Conservation (phyloP, 2,797 vertebrate species). For the Pagetopsis macropterus region DNA sequence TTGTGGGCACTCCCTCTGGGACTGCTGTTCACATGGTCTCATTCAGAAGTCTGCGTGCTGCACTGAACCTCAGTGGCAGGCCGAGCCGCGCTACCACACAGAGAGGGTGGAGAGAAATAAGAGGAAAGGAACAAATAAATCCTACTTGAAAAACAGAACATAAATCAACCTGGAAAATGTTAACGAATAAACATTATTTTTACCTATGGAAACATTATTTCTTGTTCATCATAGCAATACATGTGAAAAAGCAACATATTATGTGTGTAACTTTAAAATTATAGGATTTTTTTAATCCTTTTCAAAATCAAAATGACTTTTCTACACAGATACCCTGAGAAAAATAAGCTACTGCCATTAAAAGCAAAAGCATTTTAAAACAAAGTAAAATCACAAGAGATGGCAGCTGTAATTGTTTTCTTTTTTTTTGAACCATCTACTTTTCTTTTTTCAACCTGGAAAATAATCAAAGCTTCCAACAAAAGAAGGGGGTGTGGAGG, state of each 20-base stretch:
- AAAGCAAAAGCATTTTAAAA: constrained; percentile 54
- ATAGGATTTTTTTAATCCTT: constrained; percentile 6
- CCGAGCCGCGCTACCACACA: constrained; percentile 1
- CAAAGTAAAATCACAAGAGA: constrained; percentile 50
- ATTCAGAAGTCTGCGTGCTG: constrained; percentile 65
- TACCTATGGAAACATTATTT: neutral
- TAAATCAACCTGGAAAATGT: neutral
- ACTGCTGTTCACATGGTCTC: constrained; percentile 74
- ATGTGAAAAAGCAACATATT: neutral
- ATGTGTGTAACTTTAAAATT: constrained; percentile 18
- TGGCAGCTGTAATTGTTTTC: constrained; percentile 32
- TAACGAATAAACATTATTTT: neutral
- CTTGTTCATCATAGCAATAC: neutral
- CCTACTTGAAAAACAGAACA: neutral
- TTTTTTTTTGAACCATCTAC: constrained; percentile 1
- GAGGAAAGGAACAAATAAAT: constrained; percentile 13
- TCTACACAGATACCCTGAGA: constrained; percentile 19
- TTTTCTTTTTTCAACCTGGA: constrained; percentile 67
- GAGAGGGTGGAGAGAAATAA: constrained; percentile 14
- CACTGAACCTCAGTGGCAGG: constrained; percentile 17
- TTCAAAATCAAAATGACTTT: constrained; percentile 15
- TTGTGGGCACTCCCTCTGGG: constrained; percentile 78
- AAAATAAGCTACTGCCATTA: constrained; percentile 7
- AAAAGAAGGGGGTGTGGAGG: constrained; percentile 58
- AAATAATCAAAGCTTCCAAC: constrained; percentile 78